Evolutionary conservation across 2,888 invertebrate genomes (phyloP).

Genomic region (Synanthedon formicaeformis): DNA sequence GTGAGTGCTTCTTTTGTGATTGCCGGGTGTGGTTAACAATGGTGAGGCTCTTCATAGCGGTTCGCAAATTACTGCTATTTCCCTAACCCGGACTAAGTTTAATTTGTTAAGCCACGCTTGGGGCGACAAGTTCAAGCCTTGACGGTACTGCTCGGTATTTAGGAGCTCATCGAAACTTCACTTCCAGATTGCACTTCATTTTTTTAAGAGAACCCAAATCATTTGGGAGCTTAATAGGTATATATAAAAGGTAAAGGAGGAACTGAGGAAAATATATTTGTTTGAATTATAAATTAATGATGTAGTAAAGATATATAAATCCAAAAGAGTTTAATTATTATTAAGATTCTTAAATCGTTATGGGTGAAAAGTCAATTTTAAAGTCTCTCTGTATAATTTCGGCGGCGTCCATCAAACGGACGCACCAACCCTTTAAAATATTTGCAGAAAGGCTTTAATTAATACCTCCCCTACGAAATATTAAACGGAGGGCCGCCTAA

Average conservation of each 20-base stretch:
- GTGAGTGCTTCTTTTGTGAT: too few relatives aligned
- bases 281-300: too few relatives aligned
- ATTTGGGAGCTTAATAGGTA: too few relatives aligned
- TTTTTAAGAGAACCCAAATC: too few relatives aligned
- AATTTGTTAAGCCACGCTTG: background rate
- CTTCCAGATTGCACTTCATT: too few relatives aligned
- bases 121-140: background rate
- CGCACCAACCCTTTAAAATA: conserved; percentile 16
- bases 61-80: conserved; percentile 1
- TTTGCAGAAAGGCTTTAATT: conserved; percentile 32
- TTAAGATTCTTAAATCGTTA: background rate
- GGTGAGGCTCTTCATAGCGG: background rate
- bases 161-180: background rate
- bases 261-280: too few relatives aligned
- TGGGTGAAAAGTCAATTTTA: background rate
- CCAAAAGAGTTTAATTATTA: too few relatives aligned
- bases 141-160: background rate
- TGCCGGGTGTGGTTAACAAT: background rate
- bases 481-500: conserved; percentile 14
- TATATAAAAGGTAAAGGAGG: too few relatives aligned
- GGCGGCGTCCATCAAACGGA: conserved; percentile 7
- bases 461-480: conserved; percentile 27
- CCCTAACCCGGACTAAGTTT: background rate
- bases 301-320: too few relatives aligned
- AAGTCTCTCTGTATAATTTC: background rate